Evolutionary conservation across 2,797 vertebrate species (phyloP), one percentile per base, ranked within the genome.

Genomic region (Gallinago solitaria): DNA sequence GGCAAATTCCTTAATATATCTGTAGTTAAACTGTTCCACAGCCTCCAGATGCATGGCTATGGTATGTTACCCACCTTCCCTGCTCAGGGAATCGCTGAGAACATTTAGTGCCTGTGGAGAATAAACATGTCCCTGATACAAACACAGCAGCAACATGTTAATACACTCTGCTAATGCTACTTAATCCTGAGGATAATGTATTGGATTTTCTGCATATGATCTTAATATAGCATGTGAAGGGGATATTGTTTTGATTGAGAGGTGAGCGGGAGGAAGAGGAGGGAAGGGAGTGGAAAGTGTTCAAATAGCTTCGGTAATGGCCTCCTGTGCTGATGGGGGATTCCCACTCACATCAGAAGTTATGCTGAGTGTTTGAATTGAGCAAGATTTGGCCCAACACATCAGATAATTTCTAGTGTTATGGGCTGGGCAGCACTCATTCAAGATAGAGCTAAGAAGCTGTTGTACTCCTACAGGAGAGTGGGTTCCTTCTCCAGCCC

Each of bases 1-100:
- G 95, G 95, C 91, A 90, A 93, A 96, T 96, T 95, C 74, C 81
- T 80, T 90, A 56, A 77, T 81, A 41, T 83, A 91, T 91, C 84
- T 85, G 74, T 63, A 90, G 74, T 81, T 88, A 83, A 87, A 93
- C 57, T 87, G 69, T 67, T 93, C 68, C 77, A 80, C 51, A 80
- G 67, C 8, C 53, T 67, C 67, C 63, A 80, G 90, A 64, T 56
- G 54, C 13, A 19, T 11, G 60, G 39, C 39, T 94, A 80, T 91
- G 92, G 81, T 91, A 67, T 59, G 63, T 45, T 83, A 9, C 69
- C 50, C 65, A 87, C 87, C 92, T 95, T 91, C 61, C 56, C 77
- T 57, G 39, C 5, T 0, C 53, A 43, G 54, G 82, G 64, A 80
- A 71, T 67, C 0, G 0, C 61, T 11, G 47, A 82, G 89, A 95